Evolutionary conservation across 2,797 vertebrate genomes (phyloP).

Genomic region (Petrocephalus schoutedeni): DNA sequence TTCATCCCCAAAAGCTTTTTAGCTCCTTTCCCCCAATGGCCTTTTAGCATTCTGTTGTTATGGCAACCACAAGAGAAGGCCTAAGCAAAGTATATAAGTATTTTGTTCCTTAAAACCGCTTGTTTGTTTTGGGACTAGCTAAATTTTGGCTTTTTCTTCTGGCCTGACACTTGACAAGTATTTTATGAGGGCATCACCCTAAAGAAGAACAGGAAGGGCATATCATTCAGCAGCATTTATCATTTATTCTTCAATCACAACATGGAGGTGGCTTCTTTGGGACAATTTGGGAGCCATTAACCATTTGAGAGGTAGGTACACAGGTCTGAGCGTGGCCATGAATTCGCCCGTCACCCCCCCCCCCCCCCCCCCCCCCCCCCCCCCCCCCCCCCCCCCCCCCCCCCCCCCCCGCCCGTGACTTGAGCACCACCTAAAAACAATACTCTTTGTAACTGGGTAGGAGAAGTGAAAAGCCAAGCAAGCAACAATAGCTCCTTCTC

Average conservation of each 20-base stretch:
- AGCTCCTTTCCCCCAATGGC: constrained; percentile 12
- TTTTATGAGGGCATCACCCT: neutral
- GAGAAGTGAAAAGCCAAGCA: neutral
- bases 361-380: neutral
- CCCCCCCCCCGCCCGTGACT: no score
- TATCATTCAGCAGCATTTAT: constrained; percentile 2
- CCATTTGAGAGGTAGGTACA: neutral
- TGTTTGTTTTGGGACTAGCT: constrained; percentile 11
- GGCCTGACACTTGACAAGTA: neutral
- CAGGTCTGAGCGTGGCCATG: neutral
- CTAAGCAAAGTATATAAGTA: constrained; percentile 31
- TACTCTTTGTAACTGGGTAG: no score
- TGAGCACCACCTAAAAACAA: no score
- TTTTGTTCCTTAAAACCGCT: neutral
- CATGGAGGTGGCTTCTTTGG: neutral
- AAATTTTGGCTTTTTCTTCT: neutral
- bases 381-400: neutral
- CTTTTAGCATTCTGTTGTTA: constrained; percentile 36
- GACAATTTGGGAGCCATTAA: neutral
- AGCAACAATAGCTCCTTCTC: neutral
- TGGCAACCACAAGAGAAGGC: constrained; percentile 34
- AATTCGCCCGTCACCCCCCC: no score
- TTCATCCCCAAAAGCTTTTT: constrained; percentile 12
- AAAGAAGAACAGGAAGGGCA: neutral
- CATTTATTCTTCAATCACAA: neutral